Evolutionary conservation across 2,888 invertebrate species (phyloP).

Genomic region (Antitype chi): DNA sequence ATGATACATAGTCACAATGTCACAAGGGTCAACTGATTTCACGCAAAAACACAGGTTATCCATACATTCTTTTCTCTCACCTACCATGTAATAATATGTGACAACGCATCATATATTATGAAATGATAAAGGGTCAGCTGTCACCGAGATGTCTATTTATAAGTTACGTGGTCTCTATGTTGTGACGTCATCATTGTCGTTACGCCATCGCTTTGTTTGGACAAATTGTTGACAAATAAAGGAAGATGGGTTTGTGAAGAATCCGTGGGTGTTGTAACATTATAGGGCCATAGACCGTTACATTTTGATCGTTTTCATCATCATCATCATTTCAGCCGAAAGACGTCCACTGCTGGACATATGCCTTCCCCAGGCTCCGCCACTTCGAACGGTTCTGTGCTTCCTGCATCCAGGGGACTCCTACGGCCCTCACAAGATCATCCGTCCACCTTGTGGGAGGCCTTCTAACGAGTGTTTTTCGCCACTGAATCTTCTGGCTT

Average conservation of each 20-base stretch:
- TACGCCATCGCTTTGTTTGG: constrained; percentile 41
- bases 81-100: constrained; percentile 30
- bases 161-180: constrained; percentile 25
- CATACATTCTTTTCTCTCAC: constrained; percentile 45
- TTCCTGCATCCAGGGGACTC: too few species aligned
- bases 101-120: constrained; percentile 27
- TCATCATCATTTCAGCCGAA: too few species aligned
- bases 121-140: constrained; percentile 48
- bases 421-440: too few species aligned
- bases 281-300: too few species aligned
- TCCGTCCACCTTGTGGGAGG: too few species aligned
- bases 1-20: constrained; percentile 6
- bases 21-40: constrained; percentile 23
- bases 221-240: constrained; percentile 22
- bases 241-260: constrained; percentile 7
- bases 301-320: too few species aligned
- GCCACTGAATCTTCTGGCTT: not conserved
- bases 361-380: too few species aligned
- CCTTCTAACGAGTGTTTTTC: too few species aligned
- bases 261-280: not conserved
- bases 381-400: too few species aligned
- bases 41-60: constrained; percentile 10
- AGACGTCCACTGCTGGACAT: too few species aligned
- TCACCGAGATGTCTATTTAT: constrained; percentile 24
- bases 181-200: constrained; percentile 35